Evolutionary conservation across 2,888 invertebrate species (phyloP), one percentile per base, ranked within the genome.

Genomic region (Phyto melanocephala): DNA sequence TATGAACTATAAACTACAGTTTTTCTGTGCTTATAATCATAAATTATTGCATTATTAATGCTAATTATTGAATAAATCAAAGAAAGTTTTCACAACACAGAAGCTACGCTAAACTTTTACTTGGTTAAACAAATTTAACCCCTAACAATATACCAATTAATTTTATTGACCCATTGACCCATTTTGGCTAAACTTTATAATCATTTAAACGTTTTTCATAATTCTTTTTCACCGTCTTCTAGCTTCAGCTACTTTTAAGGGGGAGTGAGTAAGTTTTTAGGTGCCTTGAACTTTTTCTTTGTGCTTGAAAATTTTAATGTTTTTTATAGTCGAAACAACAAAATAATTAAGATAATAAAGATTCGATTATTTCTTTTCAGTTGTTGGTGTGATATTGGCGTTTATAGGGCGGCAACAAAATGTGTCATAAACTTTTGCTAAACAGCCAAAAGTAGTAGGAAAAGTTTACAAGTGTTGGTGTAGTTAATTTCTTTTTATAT

Each of bases 101-200:
- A 28, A 28, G 6, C 3, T 6, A 28, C 3, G 28, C 28, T 40
- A 52, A 81, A 78, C 20, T 56, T 63, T 6, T 24, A 33, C 56
- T 65, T 56, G 6, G 6, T 5, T 28, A 8, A 81, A 68, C 37
- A 67, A 71, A 24, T 72, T 68, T 56, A 72, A 77, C 47, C 67
- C 68, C 77, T 50, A 65, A 60, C 67, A 60, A 50, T 54, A 50
- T 15, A 11, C 8, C n/a, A n/a, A n/a, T n/a, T n/a, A n/a, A 6
- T 37, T 17, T 65, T 68, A 74, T 74, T 81, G 56, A 74, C 56
- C 77, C 28, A 81, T 70, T 81, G 77, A 70, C 62, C 68, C 68
- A 22, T 63, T 58, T 68, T 63, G 77, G 65, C 54, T 62, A 58
- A 74, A 77, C 56, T 77, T 74, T 24, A 37, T 54, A 71, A 68